Evolutionary conservation across 2,888 invertebrate genomes (phyloP), one percentile per base, ranked within the genome.

Genomic region (Eurois occulta): DNA sequence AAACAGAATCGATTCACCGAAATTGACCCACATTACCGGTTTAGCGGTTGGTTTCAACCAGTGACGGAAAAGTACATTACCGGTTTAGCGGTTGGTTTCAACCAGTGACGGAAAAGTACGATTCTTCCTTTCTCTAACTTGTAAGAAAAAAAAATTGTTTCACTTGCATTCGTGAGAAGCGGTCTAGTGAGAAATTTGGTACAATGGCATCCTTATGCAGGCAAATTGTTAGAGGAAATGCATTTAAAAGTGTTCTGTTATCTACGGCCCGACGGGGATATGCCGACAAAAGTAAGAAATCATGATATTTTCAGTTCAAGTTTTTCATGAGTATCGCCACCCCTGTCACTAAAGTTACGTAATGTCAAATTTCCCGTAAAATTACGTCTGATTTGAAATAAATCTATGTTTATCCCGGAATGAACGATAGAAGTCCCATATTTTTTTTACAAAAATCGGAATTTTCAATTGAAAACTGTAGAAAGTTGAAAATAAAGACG

Each of bases 191-290:
- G 85, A 93, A 94, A 84, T 90, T 91, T 88, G 90, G 90, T 97
- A 97, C 97, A 90, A 98, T 98, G 98, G 98, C 98, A 96, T 98
- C 98, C 90, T 95, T 98, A 94, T 98, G 98, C 96, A 97, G 98
- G 96, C 97, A 98, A 97, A 97, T 98, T 94, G 95, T 97, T 91
- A 95, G 97, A 83, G 97, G 97, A 96, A 96, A 97, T 93, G 97
- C 97, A 90, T 97, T 97, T 92, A 97, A 97, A 94, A 97, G 97
- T 97, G 97, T 97, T 88, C 93, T 97, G 88, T 96, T 97, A 91
- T 96, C 97, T 89, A 97, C 97, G 90, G 97, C 97, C 90, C 97
- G 97, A 88, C 96, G 97, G 91, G 97, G 98, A 92, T 97, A 96
- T 91, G 95, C 97, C 86, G 96, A 97, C 92, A 98, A 97, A 97